These are phyloP conservation scores for Temnothorax longispinosus DNA, from an alignment of 1,140 invertebrate genomes.

Conservation along the genomic window DNA sequence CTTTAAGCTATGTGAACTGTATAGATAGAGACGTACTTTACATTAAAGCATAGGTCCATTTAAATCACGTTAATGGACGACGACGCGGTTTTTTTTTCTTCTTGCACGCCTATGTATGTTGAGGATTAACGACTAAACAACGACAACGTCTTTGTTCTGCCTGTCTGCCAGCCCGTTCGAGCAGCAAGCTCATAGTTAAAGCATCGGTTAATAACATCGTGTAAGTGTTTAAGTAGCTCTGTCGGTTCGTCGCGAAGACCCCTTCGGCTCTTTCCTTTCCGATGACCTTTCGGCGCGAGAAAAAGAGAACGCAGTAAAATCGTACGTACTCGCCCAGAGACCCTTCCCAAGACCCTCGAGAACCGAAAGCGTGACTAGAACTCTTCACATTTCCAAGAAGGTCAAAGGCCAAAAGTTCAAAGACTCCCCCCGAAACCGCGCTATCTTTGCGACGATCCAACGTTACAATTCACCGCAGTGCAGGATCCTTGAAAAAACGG, in stretches of 20 bases:
- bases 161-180: conserved; percentile 79
- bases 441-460: conserved; percentile 39
- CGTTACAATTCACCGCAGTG: conserved; percentile 50
- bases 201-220: conserved; percentile 75
- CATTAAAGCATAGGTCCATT: conserved; percentile 80
- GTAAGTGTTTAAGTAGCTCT: conserved; percentile 50
- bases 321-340: not conserved
- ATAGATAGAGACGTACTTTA: conserved; percentile 74
- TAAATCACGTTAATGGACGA: conserved; percentile 83
- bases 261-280: not conserved
- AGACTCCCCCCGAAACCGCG: not conserved
- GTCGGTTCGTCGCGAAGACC: conserved; percentile 47
- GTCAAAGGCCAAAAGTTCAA: not conserved
- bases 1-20: conserved; percentile 71
- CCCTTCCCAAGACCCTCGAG: not conserved
- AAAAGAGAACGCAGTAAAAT: not conserved
- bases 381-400: not conserved
- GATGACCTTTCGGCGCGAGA: not conserved
- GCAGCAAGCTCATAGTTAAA: conserved; percentile 73
- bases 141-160: conserved; percentile 64
- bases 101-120: conserved; percentile 80
- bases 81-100: conserved; percentile 66
- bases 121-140: conserved; percentile 84
- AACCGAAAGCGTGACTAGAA: not conserved
- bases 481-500: conserved; percentile 35